Evolutionary conservation across 2,888 invertebrate species (phyloP), one percentile per base, ranked within the genome.

Genomic region (Dromius quadrimaculatus): DNA sequence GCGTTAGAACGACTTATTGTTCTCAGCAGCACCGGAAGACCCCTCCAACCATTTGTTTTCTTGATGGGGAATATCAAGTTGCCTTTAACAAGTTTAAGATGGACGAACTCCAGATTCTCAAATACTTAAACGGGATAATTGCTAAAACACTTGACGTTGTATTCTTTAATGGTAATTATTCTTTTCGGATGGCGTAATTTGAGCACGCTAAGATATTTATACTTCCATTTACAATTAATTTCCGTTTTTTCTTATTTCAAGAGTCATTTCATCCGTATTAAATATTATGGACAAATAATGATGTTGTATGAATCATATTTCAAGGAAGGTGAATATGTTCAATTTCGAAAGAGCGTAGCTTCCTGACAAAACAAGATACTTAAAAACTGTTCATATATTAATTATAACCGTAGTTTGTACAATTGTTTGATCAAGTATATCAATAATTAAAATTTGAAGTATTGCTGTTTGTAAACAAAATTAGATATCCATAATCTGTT

Each of bases 51-150:
- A 66, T 66, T 66, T 66, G 66, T 66, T 57, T 41, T 66, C 66
- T 22, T 57, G 66, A 66, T 57, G 38, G 57, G 41, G 66, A 66
- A 66, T 66, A 66, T 66, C 66, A 66, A 66, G 66, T 66, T 66
- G 57, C 38, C 41, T 66, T 38, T 66, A 66, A 66, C 66, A 66
- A 66, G 38, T 66, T 28, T 15, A 11, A 23, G 50, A n/a, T 54
- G 28, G 28, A 54, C 28, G 23, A 41, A 41, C 41, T 17, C 32
- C 23, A n/a, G 62, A 65, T 22, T 34, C 47, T 19, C 32, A 47
- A 36, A 65, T 65, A 47, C 50, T 64, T 45, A 50, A 65, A 50
- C 45, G 19, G 59, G 45, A 47, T 65, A 65, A 65, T 65, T 65
- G 50, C 65, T 19, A 20, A 36, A 36, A 34, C 47, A 65, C 47